Evolutionary conservation across 2,113 vertebrate genomes (phyloP).

Genomic region (Sturnus vulgaris): DNA sequence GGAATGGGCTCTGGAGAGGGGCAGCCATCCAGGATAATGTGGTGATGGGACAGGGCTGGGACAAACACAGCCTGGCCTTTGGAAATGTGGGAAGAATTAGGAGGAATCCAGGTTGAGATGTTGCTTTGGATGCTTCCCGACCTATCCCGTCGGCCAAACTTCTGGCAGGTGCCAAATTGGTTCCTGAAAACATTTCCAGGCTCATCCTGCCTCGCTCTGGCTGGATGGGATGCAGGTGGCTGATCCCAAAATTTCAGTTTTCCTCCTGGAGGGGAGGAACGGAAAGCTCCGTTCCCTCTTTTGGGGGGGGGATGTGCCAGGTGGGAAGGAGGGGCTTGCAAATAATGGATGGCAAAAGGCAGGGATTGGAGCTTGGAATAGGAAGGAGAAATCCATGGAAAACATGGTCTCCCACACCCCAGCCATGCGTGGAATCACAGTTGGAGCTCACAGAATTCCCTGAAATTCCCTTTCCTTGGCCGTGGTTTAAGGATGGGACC

Average conservation of each 20-base stretch:
- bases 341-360: background rate
- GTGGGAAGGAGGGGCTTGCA: accelerated
- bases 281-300: background rate
- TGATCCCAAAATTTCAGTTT: background rate
- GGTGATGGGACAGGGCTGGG: background rate
- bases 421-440: accelerated
- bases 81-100: background rate
- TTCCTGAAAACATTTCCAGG: background rate
- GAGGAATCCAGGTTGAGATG: background rate
- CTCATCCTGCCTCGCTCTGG: accelerated
- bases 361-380: background rate
- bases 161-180: accelerated
- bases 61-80: background rate
- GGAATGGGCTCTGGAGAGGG: background rate
- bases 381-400: background rate
- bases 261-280: background rate
- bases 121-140: background rate
- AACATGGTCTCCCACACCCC: accelerated
- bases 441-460: background rate
- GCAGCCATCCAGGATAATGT: background rate
- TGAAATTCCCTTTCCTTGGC: background rate
- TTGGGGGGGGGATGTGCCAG: accelerated
- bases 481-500: background rate
- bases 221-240: background rate
- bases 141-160: accelerated